Conservation (phyloP, 2,888 invertebrate genomes). For the Liodrosophila aerea region DNA sequence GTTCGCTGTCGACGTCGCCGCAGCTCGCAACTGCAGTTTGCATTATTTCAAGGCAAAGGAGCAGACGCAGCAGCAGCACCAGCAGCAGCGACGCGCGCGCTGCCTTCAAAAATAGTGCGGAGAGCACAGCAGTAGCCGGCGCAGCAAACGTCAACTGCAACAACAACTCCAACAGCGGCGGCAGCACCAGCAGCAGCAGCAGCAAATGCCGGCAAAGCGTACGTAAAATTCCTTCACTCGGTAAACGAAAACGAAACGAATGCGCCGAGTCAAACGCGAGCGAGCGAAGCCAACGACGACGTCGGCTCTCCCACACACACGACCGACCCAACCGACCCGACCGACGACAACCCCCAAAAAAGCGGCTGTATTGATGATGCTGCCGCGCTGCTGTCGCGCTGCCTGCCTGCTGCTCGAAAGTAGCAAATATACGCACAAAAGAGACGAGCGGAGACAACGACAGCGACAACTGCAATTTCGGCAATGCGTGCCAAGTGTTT, state of each 20-base stretch:
- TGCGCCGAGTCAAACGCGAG: slow-evolving; percentile 18
- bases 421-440: slow-evolving; percentile 9
- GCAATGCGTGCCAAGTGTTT: slow-evolving; percentile 41
- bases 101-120: slow-evolving; percentile 47
- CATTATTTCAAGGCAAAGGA: slow-evolving; percentile 59
- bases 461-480: slow-evolving; percentile 49
- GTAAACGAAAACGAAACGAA: slow-evolving; percentile 48
- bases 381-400: slow-evolving; percentile 12
- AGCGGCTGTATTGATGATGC: slow-evolving; percentile 20
- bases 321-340: slow-evolving; percentile 29
- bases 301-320: slow-evolving; percentile 60
- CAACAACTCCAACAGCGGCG: slow-evolving; percentile 4
- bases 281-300: slow-evolving; percentile 21
- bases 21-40: slow-evolving; percentile 47
- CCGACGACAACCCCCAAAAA: slow-evolving; percentile 66
- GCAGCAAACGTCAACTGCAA: slow-evolving; percentile 4
- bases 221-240: slow-evolving; percentile 70
- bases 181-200: slow-evolving; percentile 31
- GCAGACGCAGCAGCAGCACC: slow-evolving; percentile 30
- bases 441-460: slow-evolving; percentile 29
- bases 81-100: slow-evolving; percentile 29
- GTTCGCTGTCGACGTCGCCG: slow-evolving; percentile 52
- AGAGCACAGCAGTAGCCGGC: slow-evolving; percentile 37
- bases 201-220: slow-evolving; percentile 62
- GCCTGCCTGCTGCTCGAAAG: slow-evolving; percentile 22